These are phyloP conservation scores for Propithecus coquereli DNA, from an alignment of 2,113 vertebrate species.

Conservation along the genomic window DNA sequence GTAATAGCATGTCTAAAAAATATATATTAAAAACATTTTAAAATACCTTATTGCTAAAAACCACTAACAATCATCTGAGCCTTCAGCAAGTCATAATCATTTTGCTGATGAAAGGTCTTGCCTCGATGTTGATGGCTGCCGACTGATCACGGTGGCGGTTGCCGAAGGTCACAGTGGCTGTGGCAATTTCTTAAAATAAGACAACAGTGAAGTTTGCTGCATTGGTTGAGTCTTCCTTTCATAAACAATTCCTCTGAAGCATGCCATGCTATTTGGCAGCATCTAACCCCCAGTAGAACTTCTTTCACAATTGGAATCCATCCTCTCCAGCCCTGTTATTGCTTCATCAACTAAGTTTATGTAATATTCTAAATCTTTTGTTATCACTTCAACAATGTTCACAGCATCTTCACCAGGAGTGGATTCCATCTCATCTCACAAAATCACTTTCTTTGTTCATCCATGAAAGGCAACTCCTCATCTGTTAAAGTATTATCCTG, in stretches of 20 bases:
- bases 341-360: neutral
- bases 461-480: neutral
- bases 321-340: neutral
- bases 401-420: neutral
- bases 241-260: neutral
- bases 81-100: neutral
- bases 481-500: neutral
- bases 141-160: neutral
- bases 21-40: neutral
- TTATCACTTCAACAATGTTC: neutral
- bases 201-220: neutral
- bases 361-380: neutral
- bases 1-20: neutral
- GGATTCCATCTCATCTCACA: neutral
- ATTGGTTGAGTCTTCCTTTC: neutral
- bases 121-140: neutral
- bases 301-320: neutral
- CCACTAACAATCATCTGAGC: neutral
- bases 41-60: neutral
- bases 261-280: neutral
- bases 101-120: neutral
- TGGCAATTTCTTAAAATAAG: neutral
- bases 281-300: neutral
- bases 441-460: neutral
- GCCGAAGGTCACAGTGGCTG: neutral